Evolutionary conservation across 2,888 invertebrate genomes (phyloP).

Genomic region (Tachina fera): DNA sequence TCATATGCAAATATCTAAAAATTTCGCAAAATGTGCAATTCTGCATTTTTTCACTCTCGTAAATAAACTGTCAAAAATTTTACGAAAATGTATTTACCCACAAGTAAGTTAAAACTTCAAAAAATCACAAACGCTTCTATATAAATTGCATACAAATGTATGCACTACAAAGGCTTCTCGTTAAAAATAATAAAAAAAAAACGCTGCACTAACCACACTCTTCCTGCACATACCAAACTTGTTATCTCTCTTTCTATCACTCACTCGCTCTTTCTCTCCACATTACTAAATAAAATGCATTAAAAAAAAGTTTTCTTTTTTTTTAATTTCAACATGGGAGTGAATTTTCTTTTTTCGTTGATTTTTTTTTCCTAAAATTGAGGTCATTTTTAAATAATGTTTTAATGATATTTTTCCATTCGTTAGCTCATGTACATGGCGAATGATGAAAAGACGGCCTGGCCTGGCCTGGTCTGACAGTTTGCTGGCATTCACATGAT

Average conservation of each 20-base stretch:
- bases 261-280: constrained; percentile 30
- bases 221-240: constrained; percentile 44
- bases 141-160: not conserved
- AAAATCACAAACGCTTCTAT: not conserved
- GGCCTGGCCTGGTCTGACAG: constrained; percentile 11
- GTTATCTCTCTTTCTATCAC: constrained; percentile 43
- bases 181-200: constrained; percentile 29
- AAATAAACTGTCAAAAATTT: no score
- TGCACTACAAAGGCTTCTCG: no score
- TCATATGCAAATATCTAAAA: no score
- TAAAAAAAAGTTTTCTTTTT: constrained; percentile 52
- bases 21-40: no score
- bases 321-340: constrained; percentile 65
- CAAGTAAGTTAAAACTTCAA: not conserved
- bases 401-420: constrained; percentile 71
- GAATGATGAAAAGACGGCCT: constrained; percentile 38
- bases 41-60: no score
- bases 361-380: constrained; percentile 62
- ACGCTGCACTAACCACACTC: constrained; percentile 45
- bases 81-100: no score
- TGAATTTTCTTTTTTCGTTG: constrained; percentile 68
- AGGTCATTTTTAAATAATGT: constrained; percentile 71
- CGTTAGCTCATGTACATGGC: constrained; percentile 25
- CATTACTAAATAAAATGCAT: constrained; percentile 62
- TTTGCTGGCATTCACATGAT: constrained; percentile 60